A percentile compares a stretch with the other conserved stretches of the same genome.
These are phyloP conservation scores for Eulemur rufifrons DNA, from an alignment of 2,113 vertebrate species.

Conservation along the genomic window DNA sequence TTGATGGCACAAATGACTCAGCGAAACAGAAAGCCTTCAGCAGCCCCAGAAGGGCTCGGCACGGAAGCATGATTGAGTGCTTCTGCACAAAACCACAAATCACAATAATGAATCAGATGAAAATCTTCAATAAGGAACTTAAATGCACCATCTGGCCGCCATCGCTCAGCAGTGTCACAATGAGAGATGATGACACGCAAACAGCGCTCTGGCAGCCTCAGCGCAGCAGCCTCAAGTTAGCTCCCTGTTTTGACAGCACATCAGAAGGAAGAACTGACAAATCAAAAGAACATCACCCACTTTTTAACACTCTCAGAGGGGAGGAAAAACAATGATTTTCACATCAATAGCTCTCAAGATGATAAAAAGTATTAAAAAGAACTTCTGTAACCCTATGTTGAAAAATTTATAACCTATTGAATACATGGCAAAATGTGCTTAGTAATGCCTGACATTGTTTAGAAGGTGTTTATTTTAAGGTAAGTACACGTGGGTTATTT, in stretches of 20 bases:
- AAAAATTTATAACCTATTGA: not conserved
- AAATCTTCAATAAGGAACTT: conserved; percentile 82
- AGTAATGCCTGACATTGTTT: not conserved
- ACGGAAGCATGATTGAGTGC: conserved; percentile 82
- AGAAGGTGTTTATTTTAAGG: not conserved
- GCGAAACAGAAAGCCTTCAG: conserved; percentile 80
- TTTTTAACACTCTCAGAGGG: not conserved
- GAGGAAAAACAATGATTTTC: not conserved
- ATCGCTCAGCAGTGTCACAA: conserved; percentile 67
- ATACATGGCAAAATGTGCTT: not conserved
- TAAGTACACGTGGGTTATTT: not conserved
- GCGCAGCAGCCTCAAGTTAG: conserved; percentile 56
- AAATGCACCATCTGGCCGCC: conserved; percentile 83
- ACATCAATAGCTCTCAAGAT: not conserved
- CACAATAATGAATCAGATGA: conserved; percentile 85
- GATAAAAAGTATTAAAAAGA: not conserved
- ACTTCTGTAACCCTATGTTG: not conserved
- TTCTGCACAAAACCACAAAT: conserved; percentile 83
- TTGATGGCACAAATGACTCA: conserved; percentile 83
- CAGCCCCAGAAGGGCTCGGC: conserved; percentile 77
- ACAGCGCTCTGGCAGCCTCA: conserved; percentile 70
- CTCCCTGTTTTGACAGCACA: conserved; percentile 21
- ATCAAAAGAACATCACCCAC: not conserved
- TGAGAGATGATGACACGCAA: conserved; percentile 77
- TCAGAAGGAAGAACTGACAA: conserved; percentile 54